Conservation (phyloP, 2,797 vertebrate species). For the Gymnoscopelus braueri region DNA sequence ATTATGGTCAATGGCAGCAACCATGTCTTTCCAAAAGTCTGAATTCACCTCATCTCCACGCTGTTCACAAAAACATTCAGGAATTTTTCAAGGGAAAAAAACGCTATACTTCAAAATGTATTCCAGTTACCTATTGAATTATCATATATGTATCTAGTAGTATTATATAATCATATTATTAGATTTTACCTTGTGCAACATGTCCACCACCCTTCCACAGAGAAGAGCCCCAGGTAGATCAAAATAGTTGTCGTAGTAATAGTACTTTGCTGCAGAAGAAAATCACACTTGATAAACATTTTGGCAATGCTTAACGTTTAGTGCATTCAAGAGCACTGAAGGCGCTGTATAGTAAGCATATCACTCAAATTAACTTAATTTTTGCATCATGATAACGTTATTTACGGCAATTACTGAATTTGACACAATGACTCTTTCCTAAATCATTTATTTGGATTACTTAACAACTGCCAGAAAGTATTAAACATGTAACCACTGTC, state of each 20-base stretch:
- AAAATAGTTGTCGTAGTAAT: conserved; percentile 97
- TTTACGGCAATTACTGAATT: no score
- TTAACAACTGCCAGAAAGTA: no score
- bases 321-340: neutral
- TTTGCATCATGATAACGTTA: no score
- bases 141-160: no score
- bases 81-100: conserved; percentile 7
- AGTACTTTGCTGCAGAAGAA: conserved; percentile 90
- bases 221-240: conserved; percentile 94
- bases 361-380: no score
- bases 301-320: neutral
- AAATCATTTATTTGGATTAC: no score
- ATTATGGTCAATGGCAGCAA: conserved; percentile 94
- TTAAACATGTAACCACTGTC: no score
- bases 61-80: conserved; percentile 71
- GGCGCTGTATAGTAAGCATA: neutral
- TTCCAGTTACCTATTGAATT: no score
- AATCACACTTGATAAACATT: neutral
- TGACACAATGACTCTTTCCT: no score
- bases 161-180: neutral
- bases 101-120: no score
- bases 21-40: conserved; percentile 95
- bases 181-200: conserved; percentile 87
- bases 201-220: conserved; percentile 91
- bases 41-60: conserved; percentile 87